Evolutionary conservation across 2,888 invertebrate genomes (phyloP).

Genomic region (Pimpla rufipes): DNA sequence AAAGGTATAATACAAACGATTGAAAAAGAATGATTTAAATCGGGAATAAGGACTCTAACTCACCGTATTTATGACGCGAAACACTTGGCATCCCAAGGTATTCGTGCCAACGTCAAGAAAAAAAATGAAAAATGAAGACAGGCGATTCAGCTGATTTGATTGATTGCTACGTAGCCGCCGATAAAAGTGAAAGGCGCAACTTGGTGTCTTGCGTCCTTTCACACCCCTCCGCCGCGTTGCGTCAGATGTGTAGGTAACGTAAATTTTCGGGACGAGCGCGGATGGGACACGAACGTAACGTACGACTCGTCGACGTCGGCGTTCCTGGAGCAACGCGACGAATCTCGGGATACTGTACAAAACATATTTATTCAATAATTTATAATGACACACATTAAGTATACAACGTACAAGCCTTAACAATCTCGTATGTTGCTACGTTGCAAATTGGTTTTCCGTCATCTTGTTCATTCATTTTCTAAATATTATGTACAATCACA

Average conservation of each 20-base stretch:
- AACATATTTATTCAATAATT: constrained; percentile 85
- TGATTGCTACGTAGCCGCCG: background rate
- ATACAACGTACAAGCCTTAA: constrained; percentile 79
- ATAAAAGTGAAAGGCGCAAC: constrained; percentile 67
- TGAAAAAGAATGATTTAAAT: too few species aligned
- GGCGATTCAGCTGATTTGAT: too few species aligned
- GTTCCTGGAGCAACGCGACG: background rate
- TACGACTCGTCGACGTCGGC: background rate
- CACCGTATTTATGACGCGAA: too few species aligned
- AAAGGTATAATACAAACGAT: too few species aligned
- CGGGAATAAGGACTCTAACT: too few species aligned
- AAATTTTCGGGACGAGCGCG: constrained; percentile 8
- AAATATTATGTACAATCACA: constrained; percentile 81
- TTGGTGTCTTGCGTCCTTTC: background rate
- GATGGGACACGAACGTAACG: background rate
- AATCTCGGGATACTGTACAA: constrained; percentile 79
- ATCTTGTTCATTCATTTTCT: constrained; percentile 68
- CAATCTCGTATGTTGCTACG: constrained; percentile 78
- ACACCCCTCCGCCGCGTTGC: constrained; percentile 48
- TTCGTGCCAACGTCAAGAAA: background rate
- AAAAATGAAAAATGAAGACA: background rate
- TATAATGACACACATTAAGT: constrained; percentile 81
- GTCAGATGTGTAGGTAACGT: constrained; percentile 20
- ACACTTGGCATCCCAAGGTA: too few species aligned
- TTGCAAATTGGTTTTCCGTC: constrained; percentile 67